Evolutionary conservation across 2,797 vertebrate species (phyloP), one percentile per base, ranked within the genome.

Genomic region (Phataginus tricuspis): DNA sequence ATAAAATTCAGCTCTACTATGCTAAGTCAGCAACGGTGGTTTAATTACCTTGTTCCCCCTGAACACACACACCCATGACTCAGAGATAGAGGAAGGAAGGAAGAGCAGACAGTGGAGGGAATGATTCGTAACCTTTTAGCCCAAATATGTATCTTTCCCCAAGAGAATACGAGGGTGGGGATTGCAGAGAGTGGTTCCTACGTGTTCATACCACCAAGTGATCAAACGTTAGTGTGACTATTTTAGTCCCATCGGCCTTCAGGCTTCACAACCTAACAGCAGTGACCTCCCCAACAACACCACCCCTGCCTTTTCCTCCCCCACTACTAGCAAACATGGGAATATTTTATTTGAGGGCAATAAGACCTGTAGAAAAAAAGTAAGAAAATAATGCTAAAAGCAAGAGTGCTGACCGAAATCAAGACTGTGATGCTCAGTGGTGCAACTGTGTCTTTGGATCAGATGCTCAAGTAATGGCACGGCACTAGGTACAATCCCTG

Each of bases 331-430:
- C 37, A 21, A 49, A 66, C 31, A 69, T 21, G 7, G 18, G 27
- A 25, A 3, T 39, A 37, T 83, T 83, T 57, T 77, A 57, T n/a
- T 49, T 63, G 63, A 91, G 37, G 39, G 37, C 86, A 91, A 72
- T 13, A 75, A 25, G 34, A 57, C 11, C 15, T 78, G 0, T 14
- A 84, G 64, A 87, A 91, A 87, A 45, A 71, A 90, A 19, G 37
- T 90, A 80, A 87, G 51, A 84, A 92, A 95, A 87, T 71, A 53
- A 87, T 51, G 39, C 14, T 64, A 34, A 91, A 74, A 83, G 19
- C n/a, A 77, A 77, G 31, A 79, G 75, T 68, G 5, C 29, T 94
- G 16, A 55, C 39, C 31, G 49, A 88, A 93, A 71, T 21, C 49
- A 53, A 86, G 45, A 19, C n/a, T 29, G 19, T 18, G 19, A 51